Evolutionary conservation across 1,140 invertebrate genomes (phyloP).

Genomic region (Cotesia chilonis): DNA sequence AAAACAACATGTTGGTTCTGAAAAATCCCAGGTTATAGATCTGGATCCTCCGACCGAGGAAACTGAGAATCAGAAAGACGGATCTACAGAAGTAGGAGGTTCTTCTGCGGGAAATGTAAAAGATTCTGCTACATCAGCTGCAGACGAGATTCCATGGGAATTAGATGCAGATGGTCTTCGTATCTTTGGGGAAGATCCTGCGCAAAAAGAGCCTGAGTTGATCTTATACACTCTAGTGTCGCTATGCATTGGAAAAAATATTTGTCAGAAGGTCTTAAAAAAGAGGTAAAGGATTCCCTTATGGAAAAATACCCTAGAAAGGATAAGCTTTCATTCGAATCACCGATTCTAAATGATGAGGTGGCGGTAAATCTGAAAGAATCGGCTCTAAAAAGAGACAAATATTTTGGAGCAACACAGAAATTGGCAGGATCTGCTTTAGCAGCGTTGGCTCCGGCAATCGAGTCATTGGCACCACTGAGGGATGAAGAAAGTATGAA

Average conservation of each 20-base stretch:
- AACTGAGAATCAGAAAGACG: neutral
- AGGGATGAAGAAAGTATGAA: neutral
- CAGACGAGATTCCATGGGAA: neutral
- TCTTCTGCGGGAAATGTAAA: neutral
- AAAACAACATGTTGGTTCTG: too few species aligned
- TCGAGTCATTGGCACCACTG: neutral
- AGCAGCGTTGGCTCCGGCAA: neutral
- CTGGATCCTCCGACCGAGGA: too few species aligned
- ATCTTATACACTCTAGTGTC: constrained; percentile 2
- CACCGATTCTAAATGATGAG: constrained; percentile 15
- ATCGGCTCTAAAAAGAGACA: neutral
- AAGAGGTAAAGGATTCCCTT: neutral
- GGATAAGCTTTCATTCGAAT: constrained; percentile 3
- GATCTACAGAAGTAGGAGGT: neutral
- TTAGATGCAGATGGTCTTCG: neutral
- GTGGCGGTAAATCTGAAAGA: constrained; percentile 12
- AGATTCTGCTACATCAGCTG: neutral
- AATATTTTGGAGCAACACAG: constrained; percentile 9
- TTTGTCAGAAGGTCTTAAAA: constrained; percentile 1
- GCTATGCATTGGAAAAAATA: constrained; percentile 10
- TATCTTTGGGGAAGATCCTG: constrained; percentile 10
- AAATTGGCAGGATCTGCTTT: neutral
- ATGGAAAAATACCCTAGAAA: neutral
- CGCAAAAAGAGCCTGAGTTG: neutral
- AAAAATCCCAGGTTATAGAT: too few species aligned